phyloP scores from a whole-genome alignment of 2,888 invertebrate genomes.

The Pandemis corylana region DNA sequence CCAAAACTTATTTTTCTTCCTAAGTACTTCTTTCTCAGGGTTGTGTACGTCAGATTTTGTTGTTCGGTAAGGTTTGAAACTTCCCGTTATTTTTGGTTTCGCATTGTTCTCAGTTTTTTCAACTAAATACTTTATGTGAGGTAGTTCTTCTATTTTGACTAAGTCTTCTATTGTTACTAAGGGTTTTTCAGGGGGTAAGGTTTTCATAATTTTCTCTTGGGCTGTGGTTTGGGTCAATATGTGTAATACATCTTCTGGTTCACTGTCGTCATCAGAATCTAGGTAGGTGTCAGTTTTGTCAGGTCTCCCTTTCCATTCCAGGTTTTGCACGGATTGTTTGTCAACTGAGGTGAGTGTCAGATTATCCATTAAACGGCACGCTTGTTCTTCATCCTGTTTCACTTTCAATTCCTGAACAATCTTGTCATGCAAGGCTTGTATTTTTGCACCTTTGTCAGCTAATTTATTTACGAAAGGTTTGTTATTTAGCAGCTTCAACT shows the following conservation, averaged over 20 bases:
- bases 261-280: conserved; percentile 86
- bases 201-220: conserved; percentile 79
- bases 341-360: conserved; percentile 76
- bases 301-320: conserved; percentile 86
- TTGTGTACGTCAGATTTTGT: conserved; percentile 82
- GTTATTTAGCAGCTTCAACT: conserved; percentile 81
- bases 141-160: conserved; percentile 71
- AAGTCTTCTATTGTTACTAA: conserved; percentile 82
- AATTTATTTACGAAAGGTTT: conserved; percentile 83
- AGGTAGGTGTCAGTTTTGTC: conserved; percentile 63
- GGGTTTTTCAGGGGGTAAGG: conserved; percentile 73
- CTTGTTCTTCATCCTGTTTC: conserved; percentile 79
- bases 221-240: conserved; percentile 84
- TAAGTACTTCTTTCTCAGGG: conserved; percentile 80
- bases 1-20: conserved; percentile 83
- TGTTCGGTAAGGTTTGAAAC: conserved; percentile 86
- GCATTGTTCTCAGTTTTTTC: conserved; percentile 76
- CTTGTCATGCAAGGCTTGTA: conserved; percentile 76
- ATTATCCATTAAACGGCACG: conserved; percentile 78
- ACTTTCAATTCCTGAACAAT: conserved; percentile 76
- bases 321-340: conserved; percentile 77
- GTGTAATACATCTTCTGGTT: conserved; percentile 84
- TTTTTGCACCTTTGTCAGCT: conserved; percentile 86
- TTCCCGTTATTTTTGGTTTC: conserved; percentile 62
- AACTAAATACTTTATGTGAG: conserved; percentile 83